Evolutionary conservation across 2,113 vertebrate genomes (phyloP).

Genomic region (Malaclemys terrapin): DNA sequence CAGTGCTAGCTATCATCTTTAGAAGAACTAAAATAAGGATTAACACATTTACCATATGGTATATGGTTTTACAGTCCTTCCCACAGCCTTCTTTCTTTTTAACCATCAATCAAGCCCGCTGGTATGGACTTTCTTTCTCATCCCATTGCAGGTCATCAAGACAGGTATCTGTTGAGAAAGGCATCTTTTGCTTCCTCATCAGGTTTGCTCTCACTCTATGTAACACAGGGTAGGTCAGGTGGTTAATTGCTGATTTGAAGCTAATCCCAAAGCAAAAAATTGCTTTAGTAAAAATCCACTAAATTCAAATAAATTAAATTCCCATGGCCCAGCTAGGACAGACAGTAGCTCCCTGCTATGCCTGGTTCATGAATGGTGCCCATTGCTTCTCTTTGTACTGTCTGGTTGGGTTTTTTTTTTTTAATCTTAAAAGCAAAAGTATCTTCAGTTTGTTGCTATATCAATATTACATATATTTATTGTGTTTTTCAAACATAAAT

Average conservation of each 20-base stretch:
- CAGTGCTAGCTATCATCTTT: background rate
- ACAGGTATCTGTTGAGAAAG: background rate
- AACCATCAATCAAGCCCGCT: background rate
- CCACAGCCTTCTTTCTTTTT: background rate
- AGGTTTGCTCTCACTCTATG: background rate
- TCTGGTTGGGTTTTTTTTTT: constrained; percentile 29
- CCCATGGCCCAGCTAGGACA: constrained; percentile 15
- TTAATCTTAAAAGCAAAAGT: constrained; percentile 63
- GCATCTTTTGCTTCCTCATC: background rate
- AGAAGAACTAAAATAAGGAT: constrained; percentile 51
- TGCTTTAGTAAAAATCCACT: background rate
- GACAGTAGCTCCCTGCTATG: constrained; percentile 50
- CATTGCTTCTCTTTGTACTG: constrained; percentile 52
- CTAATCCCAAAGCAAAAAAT: background rate
- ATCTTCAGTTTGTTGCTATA: constrained; percentile 79
- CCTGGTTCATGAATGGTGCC: constrained; percentile 41
- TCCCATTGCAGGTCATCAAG: background rate
- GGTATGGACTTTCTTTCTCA: constrained; percentile 1
- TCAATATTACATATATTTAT: constrained; percentile 85
- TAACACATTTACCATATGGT: constrained; percentile 31
- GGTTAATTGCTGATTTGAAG: background rate
- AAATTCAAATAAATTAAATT: background rate
- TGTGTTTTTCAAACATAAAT: constrained; percentile 82
- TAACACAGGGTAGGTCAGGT: background rate
- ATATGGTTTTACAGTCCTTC: constrained; percentile 39